These are phyloP conservation scores for Erythrocebus patas DNA, from an alignment of 2,113 vertebrate species.

Conservation along the genomic window DNA sequence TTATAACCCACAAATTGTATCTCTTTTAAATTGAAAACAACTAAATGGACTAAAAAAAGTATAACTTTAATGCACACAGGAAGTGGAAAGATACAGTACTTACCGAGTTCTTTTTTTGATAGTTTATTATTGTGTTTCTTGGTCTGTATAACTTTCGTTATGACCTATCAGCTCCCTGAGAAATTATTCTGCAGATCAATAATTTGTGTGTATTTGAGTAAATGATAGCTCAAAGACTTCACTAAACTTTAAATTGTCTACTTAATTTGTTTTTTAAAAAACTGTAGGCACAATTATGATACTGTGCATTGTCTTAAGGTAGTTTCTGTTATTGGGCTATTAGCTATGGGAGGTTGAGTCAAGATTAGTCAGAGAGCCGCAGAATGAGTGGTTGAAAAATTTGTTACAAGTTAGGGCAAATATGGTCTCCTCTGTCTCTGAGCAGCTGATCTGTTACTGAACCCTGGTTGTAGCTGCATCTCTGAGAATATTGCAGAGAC, in stretches of 20 bases:
- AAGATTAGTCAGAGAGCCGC: neutral
- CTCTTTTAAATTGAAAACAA: slow-evolving; percentile 15
- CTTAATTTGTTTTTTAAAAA: neutral
- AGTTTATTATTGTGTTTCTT: slow-evolving; percentile 19
- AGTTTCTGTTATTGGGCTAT: neutral
- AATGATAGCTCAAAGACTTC: neutral
- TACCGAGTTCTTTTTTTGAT: neutral
- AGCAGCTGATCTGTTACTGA: neutral
- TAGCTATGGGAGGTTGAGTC: neutral
- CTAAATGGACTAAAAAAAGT: neutral
- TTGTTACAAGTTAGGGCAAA: neutral
- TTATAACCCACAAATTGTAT: neutral
- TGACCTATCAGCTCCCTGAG: neutral
- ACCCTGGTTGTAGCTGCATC: neutral
- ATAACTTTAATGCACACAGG: neutral
- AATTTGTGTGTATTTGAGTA: slow-evolving; percentile 21
- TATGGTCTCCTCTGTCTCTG: neutral
- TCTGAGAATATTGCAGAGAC: neutral
- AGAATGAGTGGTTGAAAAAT: neutral
- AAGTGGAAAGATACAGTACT: slow-evolving; percentile 9
- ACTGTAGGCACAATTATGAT: neutral
- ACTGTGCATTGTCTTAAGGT: neutral
- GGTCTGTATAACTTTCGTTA: neutral
- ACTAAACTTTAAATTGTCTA: neutral
- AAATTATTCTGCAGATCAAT: neutral